phyloP scores from a whole-genome alignment of 2,888 invertebrate genomes.

The Drepanosiphum platanoidis region DNA sequence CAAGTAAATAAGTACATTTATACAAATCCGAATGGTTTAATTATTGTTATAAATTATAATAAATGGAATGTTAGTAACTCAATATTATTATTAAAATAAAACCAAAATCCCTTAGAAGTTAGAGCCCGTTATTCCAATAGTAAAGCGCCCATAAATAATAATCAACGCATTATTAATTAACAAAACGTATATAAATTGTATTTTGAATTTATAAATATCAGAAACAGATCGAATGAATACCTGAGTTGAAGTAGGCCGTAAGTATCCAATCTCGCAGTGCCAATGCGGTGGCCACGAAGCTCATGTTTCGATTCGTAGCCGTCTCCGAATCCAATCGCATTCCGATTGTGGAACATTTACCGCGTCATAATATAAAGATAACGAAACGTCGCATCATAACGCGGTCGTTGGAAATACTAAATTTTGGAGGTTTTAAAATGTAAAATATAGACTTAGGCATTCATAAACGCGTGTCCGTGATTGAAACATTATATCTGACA shows the following conservation, averaged over 20 bases:
- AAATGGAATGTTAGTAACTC: background rate
- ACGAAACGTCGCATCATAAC: slow-evolving; percentile 10
- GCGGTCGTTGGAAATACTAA: slow-evolving; percentile 30
- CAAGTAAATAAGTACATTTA: background rate
- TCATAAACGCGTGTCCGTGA: slow-evolving; percentile 54
- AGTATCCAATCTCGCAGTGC: slow-evolving; percentile 59
- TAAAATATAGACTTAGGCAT: background rate
- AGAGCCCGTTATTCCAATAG: background rate
- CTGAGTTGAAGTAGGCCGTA: slow-evolving; percentile 58
- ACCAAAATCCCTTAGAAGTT: background rate
- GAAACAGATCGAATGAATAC: slow-evolving; percentile 32
- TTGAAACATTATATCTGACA: slow-evolving; percentile 28
- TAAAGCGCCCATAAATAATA: too few relatives aligned
- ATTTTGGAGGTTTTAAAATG: slow-evolving; percentile 27
- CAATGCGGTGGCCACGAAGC: slow-evolving; percentile 59
- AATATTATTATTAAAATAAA: background rate
- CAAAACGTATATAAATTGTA: background rate
- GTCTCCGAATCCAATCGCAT: slow-evolving; percentile 57
- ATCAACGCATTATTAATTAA: too few relatives aligned
- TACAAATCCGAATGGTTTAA: too few relatives aligned
- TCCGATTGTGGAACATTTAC: slow-evolving; percentile 48
- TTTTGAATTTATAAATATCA: background rate
- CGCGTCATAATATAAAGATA: slow-evolving; percentile 6
- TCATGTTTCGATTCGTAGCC: slow-evolving; percentile 59
- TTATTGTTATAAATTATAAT: background rate